A percentile compares a stretch with the other conserved stretches of the same genome.
Conservation (phyloP, 35 echinoderm and acorn worm genomes). For the Ophioderma brevispina region DNA sequence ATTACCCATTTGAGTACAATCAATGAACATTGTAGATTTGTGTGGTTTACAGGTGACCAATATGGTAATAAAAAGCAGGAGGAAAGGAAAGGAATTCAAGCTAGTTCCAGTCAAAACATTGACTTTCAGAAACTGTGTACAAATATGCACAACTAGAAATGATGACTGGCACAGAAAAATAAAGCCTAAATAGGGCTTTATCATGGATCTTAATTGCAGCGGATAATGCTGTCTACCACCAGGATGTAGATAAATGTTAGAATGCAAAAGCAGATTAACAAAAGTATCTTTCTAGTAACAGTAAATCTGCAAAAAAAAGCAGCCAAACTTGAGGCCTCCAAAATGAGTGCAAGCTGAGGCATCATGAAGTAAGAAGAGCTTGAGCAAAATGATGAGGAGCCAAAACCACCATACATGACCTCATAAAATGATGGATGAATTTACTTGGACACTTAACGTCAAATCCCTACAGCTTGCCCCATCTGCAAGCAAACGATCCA, state of each 20-base stretch:
- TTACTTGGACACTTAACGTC: not conserved
- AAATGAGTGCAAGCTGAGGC: slow-evolving; percentile 2
- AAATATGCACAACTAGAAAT: not conserved
- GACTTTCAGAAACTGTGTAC: slow-evolving; percentile 10
- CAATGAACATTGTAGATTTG: slow-evolving; percentile 5
- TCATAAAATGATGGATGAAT: slow-evolving; percentile 35
- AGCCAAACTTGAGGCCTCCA: slow-evolving; percentile 28
- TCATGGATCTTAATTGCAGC: not conserved
- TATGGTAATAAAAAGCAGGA: slow-evolving; percentile 11
- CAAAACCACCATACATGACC: slow-evolving; percentile 36
- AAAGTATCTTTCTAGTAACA: not conserved
- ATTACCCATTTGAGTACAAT: not conserved
- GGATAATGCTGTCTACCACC: no score
- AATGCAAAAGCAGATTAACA: not conserved
- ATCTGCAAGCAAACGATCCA: slow-evolving; percentile 23
- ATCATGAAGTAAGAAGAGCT: slow-evolving; percentile 4
- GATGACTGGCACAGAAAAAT: slow-evolving; percentile 19
- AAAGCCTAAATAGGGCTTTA: not conserved
- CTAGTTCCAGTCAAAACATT: slow-evolving; percentile 26
- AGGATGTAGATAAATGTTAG: no score
- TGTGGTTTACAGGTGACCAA: not conserved
- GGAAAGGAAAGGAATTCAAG: not conserved
- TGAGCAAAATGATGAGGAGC: slow-evolving; percentile 64
- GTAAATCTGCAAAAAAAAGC: not conserved
- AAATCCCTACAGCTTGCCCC: not conserved